Conservation (phyloP, 2,888 invertebrate genomes). For the Crioceris asparagi region DNA sequence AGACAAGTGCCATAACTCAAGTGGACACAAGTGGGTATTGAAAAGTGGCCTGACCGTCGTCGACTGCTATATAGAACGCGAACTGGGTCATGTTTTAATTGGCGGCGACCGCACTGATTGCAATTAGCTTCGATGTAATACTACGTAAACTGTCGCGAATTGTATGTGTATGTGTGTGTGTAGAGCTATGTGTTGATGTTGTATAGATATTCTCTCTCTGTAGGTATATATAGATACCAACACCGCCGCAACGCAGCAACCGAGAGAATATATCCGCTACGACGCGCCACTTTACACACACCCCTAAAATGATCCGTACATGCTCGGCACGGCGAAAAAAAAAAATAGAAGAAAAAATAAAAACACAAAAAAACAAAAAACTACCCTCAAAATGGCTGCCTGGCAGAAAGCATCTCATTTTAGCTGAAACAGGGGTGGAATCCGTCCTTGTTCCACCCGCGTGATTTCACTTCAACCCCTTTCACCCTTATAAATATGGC, state of each 20-base stretch:
- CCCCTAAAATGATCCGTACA: slow-evolving; percentile 39
- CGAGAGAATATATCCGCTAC: too few relatives aligned
- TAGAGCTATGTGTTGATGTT: too few relatives aligned
- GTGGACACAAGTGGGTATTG: slow-evolving; percentile 15
- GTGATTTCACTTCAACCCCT: slow-evolving; percentile 41
- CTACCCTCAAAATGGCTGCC: slow-evolving; percentile 67
- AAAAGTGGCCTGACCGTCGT: too few relatives aligned
- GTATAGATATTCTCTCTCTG: too few relatives aligned
- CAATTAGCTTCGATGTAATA: slow-evolving; percentile 33
- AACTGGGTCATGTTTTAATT: slow-evolving; percentile 34
- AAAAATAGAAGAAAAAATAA: slow-evolving; percentile 31
- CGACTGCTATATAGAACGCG: slow-evolving; percentile 8
- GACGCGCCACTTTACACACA: too few relatives aligned
- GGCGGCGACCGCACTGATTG: slow-evolving; percentile 28
- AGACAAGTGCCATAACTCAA: too few relatives aligned
- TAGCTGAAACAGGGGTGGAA: slow-evolving; percentile 40
- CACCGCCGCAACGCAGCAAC: too few relatives aligned
- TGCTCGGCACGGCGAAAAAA: slow-evolving; percentile 37
- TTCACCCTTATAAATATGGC: slow-evolving; percentile 44
- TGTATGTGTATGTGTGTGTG: slow-evolving; percentile 15
- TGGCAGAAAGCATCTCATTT: slow-evolving; percentile 44
- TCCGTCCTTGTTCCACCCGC: slow-evolving; percentile 41
- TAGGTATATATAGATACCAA: too few relatives aligned
- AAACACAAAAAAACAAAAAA: slow-evolving; percentile 44
- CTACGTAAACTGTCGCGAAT: slow-evolving; percentile 29